A percentile compares a stretch with the other conserved stretches of the same genome.
Conservation (phyloP, 2,888 invertebrate species). For the Cartodere bifasciata region DNA sequence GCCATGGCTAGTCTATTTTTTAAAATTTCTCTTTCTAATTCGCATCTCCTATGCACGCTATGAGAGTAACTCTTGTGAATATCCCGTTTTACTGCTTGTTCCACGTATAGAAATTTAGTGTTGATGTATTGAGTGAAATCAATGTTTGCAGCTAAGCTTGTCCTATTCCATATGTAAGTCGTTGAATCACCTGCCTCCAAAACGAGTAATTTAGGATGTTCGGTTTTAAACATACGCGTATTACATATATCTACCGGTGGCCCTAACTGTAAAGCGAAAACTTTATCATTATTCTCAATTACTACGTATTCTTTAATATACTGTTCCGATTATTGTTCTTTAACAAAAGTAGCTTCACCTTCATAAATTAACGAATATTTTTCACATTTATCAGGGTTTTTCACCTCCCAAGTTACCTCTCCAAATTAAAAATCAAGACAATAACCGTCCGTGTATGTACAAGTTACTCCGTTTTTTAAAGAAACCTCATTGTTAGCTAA, state of each 20-base stretch:
- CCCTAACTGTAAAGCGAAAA: slow-evolving; percentile 9
- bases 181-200: too few relatives aligned
- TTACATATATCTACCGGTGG: neutral
- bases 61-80: slow-evolving; percentile 16
- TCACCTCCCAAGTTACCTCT: slow-evolving; percentile 9
- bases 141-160: too few relatives aligned
- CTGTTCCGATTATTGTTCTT: neutral
- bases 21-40: slow-evolving; percentile 19
- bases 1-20: slow-evolving; percentile 18
- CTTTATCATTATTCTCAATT: slow-evolving; percentile 8
- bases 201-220: slow-evolving; percentile 20
- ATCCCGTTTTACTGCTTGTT: slow-evolving; percentile 17
- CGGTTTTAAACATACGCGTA: too few relatives aligned
- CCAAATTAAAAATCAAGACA: slow-evolving; percentile 10
- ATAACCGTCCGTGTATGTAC: slow-evolving; percentile 10
- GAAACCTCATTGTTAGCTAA: slow-evolving; percentile 9
- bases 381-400: neutral
- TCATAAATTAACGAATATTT: slow-evolving; percentile 3
- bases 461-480: slow-evolving; percentile 9
- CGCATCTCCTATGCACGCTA: slow-evolving; percentile 17
- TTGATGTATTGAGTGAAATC: too few relatives aligned
- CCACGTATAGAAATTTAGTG: slow-evolving; percentile 20
- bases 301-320: slow-evolving; percentile 6
- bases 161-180: too few relatives aligned
- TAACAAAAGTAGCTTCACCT: slow-evolving; percentile 6